phyloP scores from a whole-genome alignment of 1,140 invertebrate species.

The Dendroctonus ponderosae region DNA sequence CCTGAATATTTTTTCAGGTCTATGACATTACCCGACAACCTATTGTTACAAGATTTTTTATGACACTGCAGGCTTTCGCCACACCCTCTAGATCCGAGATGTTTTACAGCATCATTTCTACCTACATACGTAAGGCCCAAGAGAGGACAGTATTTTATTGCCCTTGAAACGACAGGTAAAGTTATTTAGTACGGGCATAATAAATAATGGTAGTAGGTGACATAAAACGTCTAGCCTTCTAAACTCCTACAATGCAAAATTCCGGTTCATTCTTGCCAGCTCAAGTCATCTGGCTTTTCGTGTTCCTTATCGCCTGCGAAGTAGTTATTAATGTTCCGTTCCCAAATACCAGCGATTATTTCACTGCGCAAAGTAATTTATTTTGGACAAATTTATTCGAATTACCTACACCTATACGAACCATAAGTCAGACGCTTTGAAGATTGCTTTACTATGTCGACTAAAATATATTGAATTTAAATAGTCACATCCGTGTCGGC shows the following conservation, averaged over 20 bases:
- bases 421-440: too few relatives aligned
- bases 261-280: too few relatives aligned
- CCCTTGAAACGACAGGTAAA: conserved; percentile 23
- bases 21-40: conserved; percentile 10
- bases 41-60: conserved; percentile 22
- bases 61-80: conserved; percentile 24
- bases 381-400: too few relatives aligned
- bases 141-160: conserved; percentile 25
- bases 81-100: conserved; percentile 28
- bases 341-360: too few relatives aligned
- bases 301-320: too few relatives aligned
- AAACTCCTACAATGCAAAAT: background rate
- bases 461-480: too few relatives aligned
- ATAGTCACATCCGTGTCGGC: too few relatives aligned
- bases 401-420: too few relatives aligned
- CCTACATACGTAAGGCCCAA: conserved; percentile 20
- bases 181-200: conserved; percentile 25
- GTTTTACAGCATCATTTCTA: conserved; percentile 27
- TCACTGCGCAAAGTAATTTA: too few relatives aligned
- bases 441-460: too few relatives aligned
- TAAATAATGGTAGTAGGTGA: conserved; percentile 27
- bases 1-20: background rate
- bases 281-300: too few relatives aligned
- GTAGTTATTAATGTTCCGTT: too few relatives aligned
- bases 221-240: conserved; percentile 12